Evolutionary conservation across 2,113 vertebrate species (phyloP).

Genomic region (Grantiella picta): DNA sequence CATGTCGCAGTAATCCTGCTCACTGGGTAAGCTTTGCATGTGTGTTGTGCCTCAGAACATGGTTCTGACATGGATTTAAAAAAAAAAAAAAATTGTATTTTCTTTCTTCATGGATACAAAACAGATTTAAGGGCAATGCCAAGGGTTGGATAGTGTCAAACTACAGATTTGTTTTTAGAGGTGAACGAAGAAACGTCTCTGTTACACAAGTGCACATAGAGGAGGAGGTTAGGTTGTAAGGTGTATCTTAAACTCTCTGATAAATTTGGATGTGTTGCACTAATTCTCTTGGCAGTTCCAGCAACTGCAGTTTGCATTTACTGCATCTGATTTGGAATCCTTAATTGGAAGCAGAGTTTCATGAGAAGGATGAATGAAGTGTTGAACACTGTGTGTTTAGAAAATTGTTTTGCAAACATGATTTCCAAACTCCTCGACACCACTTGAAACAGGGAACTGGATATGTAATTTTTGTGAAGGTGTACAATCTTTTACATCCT

Average conservation of each 20-base stretch:
- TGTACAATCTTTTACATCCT: background rate
- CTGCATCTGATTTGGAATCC: background rate
- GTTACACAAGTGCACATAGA: background rate
- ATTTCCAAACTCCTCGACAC: background rate
- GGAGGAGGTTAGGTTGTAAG: background rate
- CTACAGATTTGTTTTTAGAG: background rate
- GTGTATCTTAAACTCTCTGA: background rate
- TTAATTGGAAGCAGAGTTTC: background rate
- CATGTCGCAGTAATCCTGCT: accelerated
- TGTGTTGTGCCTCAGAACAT: background rate
- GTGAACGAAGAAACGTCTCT: background rate
- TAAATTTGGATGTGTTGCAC: background rate
- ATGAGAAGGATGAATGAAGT: background rate
- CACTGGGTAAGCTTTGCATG: background rate
- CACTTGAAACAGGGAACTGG: background rate
- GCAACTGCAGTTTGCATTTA: background rate
- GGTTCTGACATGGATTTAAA: background rate
- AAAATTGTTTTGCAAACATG: background rate
- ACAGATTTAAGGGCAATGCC: background rate
- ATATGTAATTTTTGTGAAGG: background rate
- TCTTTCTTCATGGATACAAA: background rate
- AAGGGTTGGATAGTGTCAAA: background rate
- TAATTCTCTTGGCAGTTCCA: background rate
- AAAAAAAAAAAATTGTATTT: background rate
- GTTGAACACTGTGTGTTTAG: background rate